phyloP scores from a whole-genome alignment of 2,888 invertebrate genomes.

The Synergus itoensis region DNA sequence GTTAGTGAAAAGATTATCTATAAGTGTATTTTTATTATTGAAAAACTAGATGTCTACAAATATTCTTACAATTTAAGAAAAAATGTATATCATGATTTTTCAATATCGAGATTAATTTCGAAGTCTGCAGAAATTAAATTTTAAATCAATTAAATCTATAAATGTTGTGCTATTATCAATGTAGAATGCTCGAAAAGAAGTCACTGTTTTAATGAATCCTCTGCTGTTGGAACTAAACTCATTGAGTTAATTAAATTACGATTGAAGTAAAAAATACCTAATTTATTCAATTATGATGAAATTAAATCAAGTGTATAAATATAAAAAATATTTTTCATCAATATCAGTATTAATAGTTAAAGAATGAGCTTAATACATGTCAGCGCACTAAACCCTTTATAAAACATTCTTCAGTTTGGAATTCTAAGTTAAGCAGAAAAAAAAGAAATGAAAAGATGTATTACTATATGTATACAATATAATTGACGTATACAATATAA shows the following conservation, averaged over 20 bases:
- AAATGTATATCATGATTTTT: not conserved
- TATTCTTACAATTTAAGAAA: constrained; percentile 10
- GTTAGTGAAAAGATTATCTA: constrained; percentile 30
- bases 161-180: constrained; percentile 8
- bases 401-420: not conserved
- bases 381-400: too few relatives aligned
- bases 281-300: not conserved
- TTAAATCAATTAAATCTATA: not conserved
- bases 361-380: too few relatives aligned
- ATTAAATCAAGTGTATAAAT: not conserved
- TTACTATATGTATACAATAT: not conserved
- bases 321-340: too few relatives aligned
- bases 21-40: constrained; percentile 35
- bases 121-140: not conserved
- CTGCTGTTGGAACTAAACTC: not conserved
- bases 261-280: not conserved
- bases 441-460: not conserved
- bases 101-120: not conserved
- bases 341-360: too few relatives aligned
- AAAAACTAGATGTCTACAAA: constrained; percentile 5
- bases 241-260: not conserved
- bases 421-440: not conserved
- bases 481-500: too few relatives aligned
- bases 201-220: constrained; percentile 4
- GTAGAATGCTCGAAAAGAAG: not conserved